Evolutionary conservation across 2,797 vertebrate genomes (phyloP), one percentile per base, ranked within the genome.

Genomic region (Lophotriccus pileatus): DNA sequence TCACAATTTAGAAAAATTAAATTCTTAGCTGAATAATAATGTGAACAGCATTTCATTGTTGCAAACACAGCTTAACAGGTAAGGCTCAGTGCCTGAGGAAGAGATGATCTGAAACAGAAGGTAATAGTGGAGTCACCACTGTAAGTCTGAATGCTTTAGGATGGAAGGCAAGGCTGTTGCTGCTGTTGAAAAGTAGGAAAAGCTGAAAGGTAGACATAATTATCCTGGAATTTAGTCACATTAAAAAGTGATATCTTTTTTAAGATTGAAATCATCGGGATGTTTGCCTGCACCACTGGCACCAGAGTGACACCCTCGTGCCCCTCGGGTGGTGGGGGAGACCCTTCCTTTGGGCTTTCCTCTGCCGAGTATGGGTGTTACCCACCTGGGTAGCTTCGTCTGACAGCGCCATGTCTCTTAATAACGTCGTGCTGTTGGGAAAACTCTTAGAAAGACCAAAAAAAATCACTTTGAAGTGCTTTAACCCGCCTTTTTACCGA

Each of bases 221-320:
- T 25, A 36, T 19, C 30, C 30, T 30, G 64, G 21, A 76, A 55
- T 56, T 50, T 25, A 52, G 25, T 32, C 36, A 62, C 62, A 28
- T 62, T 37, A 12, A 58, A 22, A 84, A 41, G 17, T 1, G 6
- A n/a, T n/a, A n/a, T n/a, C n/a, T n/a, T n/a, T n/a, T 49, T 72
- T 37, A 43, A 34, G 25, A 67, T 12, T 41, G 30, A 64, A 80
- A 37, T 43, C 11, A 15, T 28, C 12, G 10, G 34, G 39, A 56
- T 20, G 10, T 12, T 24, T n/a, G 14, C 36, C 24, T 87, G 79
- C 12, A 6, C 11, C 59, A 27, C 27, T 1, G 2, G 44, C n/a
- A 49, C 10, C 1, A 2, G 28, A 25, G n/a, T 27, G 39, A 67
- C 23, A 36, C 5, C 12, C 3, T 8, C 0, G 2, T 2, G 6